Conservation (phyloP, 1,140 invertebrate species). For the Temnothorax longispinosus region DNA sequence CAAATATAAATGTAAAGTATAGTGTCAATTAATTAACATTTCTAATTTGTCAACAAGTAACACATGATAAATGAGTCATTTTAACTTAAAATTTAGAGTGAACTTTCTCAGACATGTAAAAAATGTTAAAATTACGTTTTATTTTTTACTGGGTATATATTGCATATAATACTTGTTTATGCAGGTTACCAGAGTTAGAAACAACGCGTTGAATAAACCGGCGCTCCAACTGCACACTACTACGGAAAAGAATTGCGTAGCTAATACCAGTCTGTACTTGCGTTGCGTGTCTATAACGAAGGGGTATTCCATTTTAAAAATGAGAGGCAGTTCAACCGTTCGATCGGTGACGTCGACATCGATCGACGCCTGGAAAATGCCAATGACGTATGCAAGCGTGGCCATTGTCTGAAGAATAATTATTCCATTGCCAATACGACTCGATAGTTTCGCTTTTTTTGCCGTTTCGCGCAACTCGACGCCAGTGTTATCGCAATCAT, state of each 20-base stretch:
- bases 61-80: too few species aligned
- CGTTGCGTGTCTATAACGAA: constrained; percentile 39
- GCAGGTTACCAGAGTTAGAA: constrained; percentile 48
- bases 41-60: too few species aligned
- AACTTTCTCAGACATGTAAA: too few species aligned
- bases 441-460: constrained; percentile 6
- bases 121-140: too few species aligned
- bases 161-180: neutral
- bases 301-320: constrained; percentile 51
- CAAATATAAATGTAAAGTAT: too few species aligned
- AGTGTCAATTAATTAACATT: too few species aligned
- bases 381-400: neutral
- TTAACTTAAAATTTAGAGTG: too few species aligned
- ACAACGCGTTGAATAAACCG: constrained; percentile 46
- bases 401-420: constrained; percentile 38
- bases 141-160: neutral
- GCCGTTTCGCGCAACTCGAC: neutral
- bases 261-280: constrained; percentile 23
- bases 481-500: neutral
- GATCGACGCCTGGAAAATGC: neutral
- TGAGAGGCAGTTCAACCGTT: constrained; percentile 7
- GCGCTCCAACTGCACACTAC: constrained; percentile 34
- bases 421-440: constrained; percentile 39
- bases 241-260: constrained; percentile 12
- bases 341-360: constrained; percentile 3